Evolutionary conservation across 2,797 vertebrate species (phyloP).

Genomic region (Sebastes elongatus): DNA sequence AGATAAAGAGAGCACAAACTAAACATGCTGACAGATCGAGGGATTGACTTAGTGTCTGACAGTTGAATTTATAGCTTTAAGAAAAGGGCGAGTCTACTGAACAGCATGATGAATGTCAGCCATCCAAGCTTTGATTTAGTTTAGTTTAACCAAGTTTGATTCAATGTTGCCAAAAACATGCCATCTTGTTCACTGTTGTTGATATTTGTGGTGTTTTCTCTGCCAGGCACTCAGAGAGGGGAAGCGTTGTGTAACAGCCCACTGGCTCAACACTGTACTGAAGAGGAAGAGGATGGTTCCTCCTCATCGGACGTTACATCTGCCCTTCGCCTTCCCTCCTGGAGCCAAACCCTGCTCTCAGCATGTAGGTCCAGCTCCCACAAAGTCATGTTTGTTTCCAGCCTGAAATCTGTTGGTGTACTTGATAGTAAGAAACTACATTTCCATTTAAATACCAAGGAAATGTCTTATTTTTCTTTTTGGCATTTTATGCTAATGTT

Average conservation of each 20-base stretch:
- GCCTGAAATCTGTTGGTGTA: not conserved
- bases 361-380: constrained; percentile 84
- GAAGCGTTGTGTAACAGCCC: constrained; percentile 94
- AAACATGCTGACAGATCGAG: not conserved
- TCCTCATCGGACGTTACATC: constrained; percentile 92
- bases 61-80: not conserved
- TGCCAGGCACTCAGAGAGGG: constrained; percentile 92
- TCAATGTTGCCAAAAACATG: not conserved
- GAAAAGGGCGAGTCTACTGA: too few relatives aligned
- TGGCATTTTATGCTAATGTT: not conserved
- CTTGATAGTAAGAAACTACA: not conserved
- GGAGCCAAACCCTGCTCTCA: constrained; percentile 96
- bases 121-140: not conserved
- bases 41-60: not conserved
- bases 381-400: not conserved
- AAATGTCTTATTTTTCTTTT: not conserved
- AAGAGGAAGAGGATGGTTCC: constrained; percentile 95
- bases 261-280: constrained; percentile 94
- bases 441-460: not conserved
- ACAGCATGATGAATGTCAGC: not conserved
- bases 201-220: not conserved
- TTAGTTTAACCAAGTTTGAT: not conserved
- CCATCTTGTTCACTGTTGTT: not conserved
- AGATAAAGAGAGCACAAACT: not conserved
- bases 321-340: constrained; percentile 95